Base-by-base conservation (phyloP, 1,140 invertebrate species). In the Drosophila nigromelanica region DNA sequence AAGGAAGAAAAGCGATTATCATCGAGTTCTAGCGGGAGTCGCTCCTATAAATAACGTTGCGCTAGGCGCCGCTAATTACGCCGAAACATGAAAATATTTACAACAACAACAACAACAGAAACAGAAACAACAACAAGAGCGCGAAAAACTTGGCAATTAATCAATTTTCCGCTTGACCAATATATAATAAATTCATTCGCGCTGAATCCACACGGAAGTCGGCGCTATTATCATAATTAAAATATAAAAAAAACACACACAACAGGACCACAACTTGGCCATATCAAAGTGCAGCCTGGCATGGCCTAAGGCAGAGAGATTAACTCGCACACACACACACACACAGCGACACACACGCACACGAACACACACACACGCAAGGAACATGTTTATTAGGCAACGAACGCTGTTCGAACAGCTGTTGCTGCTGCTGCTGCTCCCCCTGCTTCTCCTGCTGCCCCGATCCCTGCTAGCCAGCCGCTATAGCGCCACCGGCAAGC, bases 81-180 rank as follows among this genome's bases (percentile, higher is more conserved):
- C 59, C 61, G 72, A 89, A 89, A 83, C 83, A 89, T 89, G 83
- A 89, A 83, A 89, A 89, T 89, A 81, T 87, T 89, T 51, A 77
- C 73, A 72, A 82, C 56, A 75, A 33, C 55, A 45, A 30, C 35
- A 56, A 39, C n/a, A n/a, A n/a, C n/a, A n/a, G n/a, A n/a, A n/a
- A n/a, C n/a, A n/a, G n/a, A n/a, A 72, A 82, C 56, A 75, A 33
- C 55, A 45, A 30, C 35, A 56, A 39, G 50, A 61, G 48, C 71
- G 72, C 59, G 71, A 50, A 56, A 69, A 61, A 54, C 66, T 69
- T 58, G 60, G 76, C 85, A 89, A 87, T 87, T 87, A 87, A 87
- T 87, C 83, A 87, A 87, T 87, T 87, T 87, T 87, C 83, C 83
- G 83, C 85, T 77, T 87, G 78, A 87, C 79, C 78, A 77, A 75